A percentile compares a stretch with the other conserved stretches of the same genome.
phyloP scores from a whole-genome alignment of 2,797 vertebrate genomes.

The Lophotriccus pileatus region DNA sequence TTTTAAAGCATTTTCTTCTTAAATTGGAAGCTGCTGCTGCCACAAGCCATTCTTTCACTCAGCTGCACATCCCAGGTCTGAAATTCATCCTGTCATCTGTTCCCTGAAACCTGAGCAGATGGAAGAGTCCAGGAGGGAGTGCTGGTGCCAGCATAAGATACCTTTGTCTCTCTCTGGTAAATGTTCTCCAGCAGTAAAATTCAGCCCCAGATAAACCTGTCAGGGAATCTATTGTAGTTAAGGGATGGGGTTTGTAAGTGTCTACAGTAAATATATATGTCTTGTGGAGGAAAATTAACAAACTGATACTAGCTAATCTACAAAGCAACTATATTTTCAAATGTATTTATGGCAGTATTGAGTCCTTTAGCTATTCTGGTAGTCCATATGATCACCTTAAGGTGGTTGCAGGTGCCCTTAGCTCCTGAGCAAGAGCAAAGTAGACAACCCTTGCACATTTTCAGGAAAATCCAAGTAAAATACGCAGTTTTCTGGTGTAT shows the following conservation, averaged over 20 bases:
- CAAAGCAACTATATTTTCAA: background rate
- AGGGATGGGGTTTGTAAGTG: background rate
- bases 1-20: background rate
- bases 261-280: too few relatives aligned
- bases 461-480: background rate
- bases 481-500: background rate
- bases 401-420: background rate
- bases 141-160: background rate
- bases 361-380: background rate
- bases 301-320: background rate
- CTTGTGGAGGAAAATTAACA: background rate
- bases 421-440: background rate
- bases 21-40: background rate
- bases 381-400: background rate
- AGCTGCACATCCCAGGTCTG: background rate
- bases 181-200: background rate
- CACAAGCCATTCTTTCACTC: constrained; percentile 1
- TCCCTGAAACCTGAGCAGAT: constrained; percentile 44
- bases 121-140: background rate
- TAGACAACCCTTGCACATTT: background rate
- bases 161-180: background rate
- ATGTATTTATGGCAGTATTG: background rate
- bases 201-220: background rate
- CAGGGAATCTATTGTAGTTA: background rate
- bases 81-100: constrained; percentile 26